Evolutionary conservation across 2,797 vertebrate species (phyloP).

Genomic region (Scleropages formosus): DNA sequence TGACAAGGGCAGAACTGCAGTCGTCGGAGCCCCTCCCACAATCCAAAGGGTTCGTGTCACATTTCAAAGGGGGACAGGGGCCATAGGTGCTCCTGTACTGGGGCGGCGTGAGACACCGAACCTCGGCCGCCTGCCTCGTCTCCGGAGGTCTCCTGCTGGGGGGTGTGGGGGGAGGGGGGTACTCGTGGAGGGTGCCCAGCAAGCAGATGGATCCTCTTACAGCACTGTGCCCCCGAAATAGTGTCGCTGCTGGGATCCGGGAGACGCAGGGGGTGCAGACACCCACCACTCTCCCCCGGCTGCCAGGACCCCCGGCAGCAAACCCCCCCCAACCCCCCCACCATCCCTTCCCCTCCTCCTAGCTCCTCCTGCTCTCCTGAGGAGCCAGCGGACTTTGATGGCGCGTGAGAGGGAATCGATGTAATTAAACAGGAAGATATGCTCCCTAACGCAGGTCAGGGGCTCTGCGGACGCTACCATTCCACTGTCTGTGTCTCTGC

Average conservation of each 20-base stretch:
- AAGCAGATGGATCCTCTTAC: conserved; percentile 35
- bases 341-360: conserved; percentile 21
- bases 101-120: background rate
- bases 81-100: background rate
- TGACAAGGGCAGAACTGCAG: conserved; percentile 11
- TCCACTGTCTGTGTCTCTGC: background rate
- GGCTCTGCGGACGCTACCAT: background rate
- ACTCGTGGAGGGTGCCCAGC: conserved; percentile 18
- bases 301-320: conserved; percentile 31
- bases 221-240: conserved; percentile 36
- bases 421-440: conserved; percentile 19
- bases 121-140: background rate
- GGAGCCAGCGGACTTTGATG: conserved; percentile 22
- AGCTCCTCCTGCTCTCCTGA: conserved; percentile 16
- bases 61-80: conserved; percentile 21
- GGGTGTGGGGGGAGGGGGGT: background rate
- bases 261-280: conserved; percentile 35
- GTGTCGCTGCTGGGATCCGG: conserved; percentile 30
- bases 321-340: background rate
- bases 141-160: background rate
- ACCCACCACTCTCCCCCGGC: conserved; percentile 30
- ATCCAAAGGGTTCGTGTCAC: conserved; percentile 10
- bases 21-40: background rate
- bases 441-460: background rate
- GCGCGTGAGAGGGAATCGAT: conserved; percentile 17